Evolutionary conservation across 1,140 invertebrate species (phyloP), one percentile per base, ranked within the genome.

Genomic region (Gryllus bimaculatus): DNA sequence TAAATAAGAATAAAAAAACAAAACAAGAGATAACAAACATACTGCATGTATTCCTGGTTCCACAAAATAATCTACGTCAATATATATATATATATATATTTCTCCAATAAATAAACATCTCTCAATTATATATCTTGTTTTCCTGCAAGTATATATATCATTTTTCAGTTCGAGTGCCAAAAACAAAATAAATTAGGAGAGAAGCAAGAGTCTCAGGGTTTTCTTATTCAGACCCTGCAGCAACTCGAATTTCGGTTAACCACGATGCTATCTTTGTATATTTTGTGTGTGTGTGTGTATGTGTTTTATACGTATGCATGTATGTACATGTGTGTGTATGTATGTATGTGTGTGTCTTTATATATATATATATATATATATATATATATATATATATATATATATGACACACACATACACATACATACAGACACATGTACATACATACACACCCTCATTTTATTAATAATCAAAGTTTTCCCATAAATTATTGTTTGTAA

Each of bases 61-160:
- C 54, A 66, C 18, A 66, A 66, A 66, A 66, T 66, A 66, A 66
- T 66, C 54, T 66, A 66, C 54, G 18, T 66, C 54, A 66, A 18
- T 66, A 66, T 66, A 66, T 66, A 66, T 66, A 66, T 66, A 66
- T n/a, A n/a, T 54, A 54, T 66, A 66, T 66, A 66, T 66, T 66
- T 66, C 54, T 66, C 54, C 54, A 66, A 66, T 66, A 66, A 66
- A 66, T 66, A 66, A 66, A 66, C 18, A 66, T 13, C 54, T 66
- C 54, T 66, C 18, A 18, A 66, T 66, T 66, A 66, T 66, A 13
- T 66, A 10, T 66, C 54, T 66, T 39, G 26, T 39, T 39, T 66
- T 66, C 54, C 54, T 66, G 54, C 18, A 66, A 1, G 54, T 66
- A 13, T 18, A 66, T 66, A 66, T 66, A 66, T 13, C 18, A 10